Conservation (phyloP, 2,113 vertebrate genomes). For the Craseonycteris thonglongyai region DNA sequence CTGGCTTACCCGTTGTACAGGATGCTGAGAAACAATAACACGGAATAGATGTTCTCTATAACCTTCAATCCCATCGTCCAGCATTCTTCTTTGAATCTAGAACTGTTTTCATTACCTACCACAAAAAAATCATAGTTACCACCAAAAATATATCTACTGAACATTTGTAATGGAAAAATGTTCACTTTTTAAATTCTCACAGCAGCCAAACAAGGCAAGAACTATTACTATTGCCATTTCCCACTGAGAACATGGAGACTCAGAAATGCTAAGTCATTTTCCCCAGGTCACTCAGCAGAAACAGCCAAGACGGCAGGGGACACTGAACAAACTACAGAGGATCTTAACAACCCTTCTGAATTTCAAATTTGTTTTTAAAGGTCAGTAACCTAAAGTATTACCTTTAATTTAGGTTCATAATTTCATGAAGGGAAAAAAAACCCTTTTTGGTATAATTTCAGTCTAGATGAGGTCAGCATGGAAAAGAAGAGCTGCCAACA, state of each 20-base stretch:
- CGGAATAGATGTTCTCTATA: accelerated
- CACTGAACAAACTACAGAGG: accelerated
- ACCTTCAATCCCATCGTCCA: not conserved
- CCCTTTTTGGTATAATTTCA: not conserved
- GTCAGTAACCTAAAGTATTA: not conserved
- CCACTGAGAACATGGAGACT: not conserved
- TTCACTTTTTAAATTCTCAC: not conserved
- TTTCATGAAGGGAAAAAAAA: not conserved
- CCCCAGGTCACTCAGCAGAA: not conserved
- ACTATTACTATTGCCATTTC: not conserved
- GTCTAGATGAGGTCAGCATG: not conserved
- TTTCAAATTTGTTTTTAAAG: not conserved
- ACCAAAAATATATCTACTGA: not conserved
- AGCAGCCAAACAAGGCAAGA: accelerated
- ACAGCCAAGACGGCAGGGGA: not conserved
- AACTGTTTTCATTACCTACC: not conserved
- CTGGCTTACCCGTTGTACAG: accelerated
- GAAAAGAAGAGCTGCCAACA: not conserved
- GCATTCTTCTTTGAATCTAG: not conserved
- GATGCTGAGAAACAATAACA: accelerated
- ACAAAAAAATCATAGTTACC: not conserved
- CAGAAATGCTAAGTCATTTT: not conserved
- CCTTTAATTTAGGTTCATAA: not conserved
- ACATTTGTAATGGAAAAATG: not conserved
- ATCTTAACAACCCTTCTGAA: not conserved